Conservation (phyloP, 2,797 vertebrate species). For the Gadopsis bispinosus region DNA sequence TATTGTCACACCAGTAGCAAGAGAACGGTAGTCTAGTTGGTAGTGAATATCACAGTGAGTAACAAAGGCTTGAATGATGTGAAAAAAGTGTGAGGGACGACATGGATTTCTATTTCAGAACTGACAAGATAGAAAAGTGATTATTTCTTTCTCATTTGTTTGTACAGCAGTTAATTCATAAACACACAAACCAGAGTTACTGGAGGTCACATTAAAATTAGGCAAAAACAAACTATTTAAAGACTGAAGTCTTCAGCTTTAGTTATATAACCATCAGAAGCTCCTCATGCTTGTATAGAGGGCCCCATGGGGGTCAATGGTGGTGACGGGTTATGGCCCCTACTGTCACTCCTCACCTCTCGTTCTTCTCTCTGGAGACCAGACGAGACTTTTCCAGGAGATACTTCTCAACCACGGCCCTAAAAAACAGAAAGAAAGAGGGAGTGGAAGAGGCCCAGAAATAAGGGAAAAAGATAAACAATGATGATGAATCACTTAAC, state of each 20-base stretch:
- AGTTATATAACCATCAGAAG: slow-evolving; percentile 52
- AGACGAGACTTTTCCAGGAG: slow-evolving; percentile 98
- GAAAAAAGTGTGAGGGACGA: neutral
- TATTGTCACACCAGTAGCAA: slow-evolving; percentile 42
- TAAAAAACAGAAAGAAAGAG: slow-evolving; percentile 58
- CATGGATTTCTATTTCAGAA: neutral
- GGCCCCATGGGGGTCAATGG: slow-evolving; percentile 39
- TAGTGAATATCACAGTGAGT: slow-evolving; percentile 34
- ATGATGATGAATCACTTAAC: slow-evolving; percentile 66
- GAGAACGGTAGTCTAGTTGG: slow-evolving; percentile 9
- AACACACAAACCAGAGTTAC: slow-evolving; percentile 3
- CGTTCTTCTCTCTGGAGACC: slow-evolving; percentile 96
- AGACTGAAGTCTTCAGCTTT: slow-evolving; percentile 16
- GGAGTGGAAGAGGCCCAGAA: neutral
- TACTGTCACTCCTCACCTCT: slow-evolving; percentile 87
- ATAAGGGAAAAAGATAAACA: slow-evolving; percentile 47
- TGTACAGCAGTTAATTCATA: slow-evolving; percentile 1
- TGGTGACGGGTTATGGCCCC: slow-evolving; percentile 52
- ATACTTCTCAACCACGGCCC: slow-evolving; percentile 98
- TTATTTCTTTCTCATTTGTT: slow-evolving; percentile 8
- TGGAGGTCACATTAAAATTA: slow-evolving; percentile 2
- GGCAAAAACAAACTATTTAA: neutral
- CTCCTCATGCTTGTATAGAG: slow-evolving; percentile 52
- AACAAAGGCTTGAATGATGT: slow-evolving; percentile 24
- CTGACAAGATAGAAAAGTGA: neutral